Evolutionary conservation across 1,140 invertebrate genomes (phyloP), one percentile per base, ranked within the genome.

Genomic region (Teleopsis dalmanni): DNA sequence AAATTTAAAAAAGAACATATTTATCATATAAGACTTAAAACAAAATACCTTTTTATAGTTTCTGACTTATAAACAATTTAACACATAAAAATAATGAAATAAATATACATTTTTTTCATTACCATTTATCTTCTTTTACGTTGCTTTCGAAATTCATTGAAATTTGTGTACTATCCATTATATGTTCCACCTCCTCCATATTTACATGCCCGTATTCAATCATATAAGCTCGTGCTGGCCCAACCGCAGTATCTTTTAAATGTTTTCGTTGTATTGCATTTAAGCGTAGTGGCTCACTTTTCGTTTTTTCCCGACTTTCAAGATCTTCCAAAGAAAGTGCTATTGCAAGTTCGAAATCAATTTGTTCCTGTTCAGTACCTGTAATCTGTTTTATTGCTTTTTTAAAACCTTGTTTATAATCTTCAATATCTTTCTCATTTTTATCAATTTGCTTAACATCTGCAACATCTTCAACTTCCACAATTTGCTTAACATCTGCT

Each of bases 151-250:
- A n/a, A n/a, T n/a, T n/a, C n/a, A n/a, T n/a, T n/a, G n/a, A n/a
- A n/a, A 19, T 33, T 45, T 65, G 58, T 4, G 65, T 68, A 27
- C 49, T 37, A 21, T 68, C 65, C 47, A 71, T 48, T 34, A 62
- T 65, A 36, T 52, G 58, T 14, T 45, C 51, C 27, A 89, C 85
- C 61, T 86, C 79, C 53, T 80, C 78, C 48, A 82, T 76, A 14
- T 84, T 81, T 51, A 88, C 77, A 29, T 81, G 83, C 60, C 78
- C 84, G 54, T 87, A 80, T 60, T 87, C 85, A 56, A 81, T 75
- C 76, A 87, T 84, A 51, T 84, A 86, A 21, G 71, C 72, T 31
- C 78, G 60, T 0, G 77, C 78, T 4, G 75, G 75, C 46, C 75
- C 75, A 27, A 69, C 62, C 9, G 60, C 62, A 3, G 65, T 53